Base-by-base conservation (phyloP, 1,140 invertebrate species). In the Dreissena rostriformis region DNA sequence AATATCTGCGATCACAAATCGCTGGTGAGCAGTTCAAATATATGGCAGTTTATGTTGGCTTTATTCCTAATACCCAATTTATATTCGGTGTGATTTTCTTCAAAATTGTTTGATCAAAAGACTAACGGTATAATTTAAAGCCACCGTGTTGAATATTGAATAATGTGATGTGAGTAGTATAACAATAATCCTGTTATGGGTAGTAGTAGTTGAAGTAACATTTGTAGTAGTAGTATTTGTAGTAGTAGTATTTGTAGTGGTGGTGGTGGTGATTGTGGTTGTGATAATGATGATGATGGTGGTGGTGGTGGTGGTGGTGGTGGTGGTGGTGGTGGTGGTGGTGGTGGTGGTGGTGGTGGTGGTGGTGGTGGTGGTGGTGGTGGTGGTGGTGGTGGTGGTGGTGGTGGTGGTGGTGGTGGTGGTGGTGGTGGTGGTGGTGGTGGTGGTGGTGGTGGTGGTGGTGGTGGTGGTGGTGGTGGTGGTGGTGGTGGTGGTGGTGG, bases 371-470 rank as follows among this genome's bases (percentile, higher is more conserved):
- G 29, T 39, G 17, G 67, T 39, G 17, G 67, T 39, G 17, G 29
- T 28, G n/a, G 26, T 70, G 17, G 26, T 24, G n/a, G 29, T 70
- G 17, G 26, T n/a, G 7, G 26, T 70, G 7, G 29, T 19, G 8
- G 55, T 29, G 53, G 68, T 83, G 17, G 53, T 71, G 65, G 26
- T 66, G 15, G 75, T 70, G 52, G 70, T 70, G 52, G 66, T 76
- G 49, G 67, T 66, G 5, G 19, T 76, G 63, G 71, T 76, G 1
- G 70, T 83, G 12, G 75, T 71, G 19, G 76, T 76, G 28, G 87
- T 86, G 52, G 82, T 81, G 11, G 75, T 86, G 39, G 83, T 87
- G 15, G 66, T 63, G 51, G 88, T 88, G 72, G 87, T 84, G 57
- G 17, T 88, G 10, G 65, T 72, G 0, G 87, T 87, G 26, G 57